Conservation (phyloP, 2,113 vertebrate genomes). For the Emydura subglobosa region DNA sequence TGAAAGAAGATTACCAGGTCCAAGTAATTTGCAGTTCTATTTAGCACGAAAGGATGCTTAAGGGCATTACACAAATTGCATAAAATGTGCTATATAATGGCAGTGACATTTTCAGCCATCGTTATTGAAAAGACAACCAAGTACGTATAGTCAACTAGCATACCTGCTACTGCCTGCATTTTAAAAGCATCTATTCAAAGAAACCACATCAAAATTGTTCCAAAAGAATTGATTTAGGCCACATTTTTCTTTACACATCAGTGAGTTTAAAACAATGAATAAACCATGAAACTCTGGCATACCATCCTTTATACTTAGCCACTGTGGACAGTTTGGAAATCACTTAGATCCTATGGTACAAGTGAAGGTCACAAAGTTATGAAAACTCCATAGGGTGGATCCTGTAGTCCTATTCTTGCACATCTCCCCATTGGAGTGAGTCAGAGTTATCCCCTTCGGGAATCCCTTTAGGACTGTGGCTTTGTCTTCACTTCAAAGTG, state of each 20-base stretch:
- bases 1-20: conserved; percentile 66
- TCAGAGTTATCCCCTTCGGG: accelerated
- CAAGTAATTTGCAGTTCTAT: conserved; percentile 72
- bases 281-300: conserved; percentile 7
- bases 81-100: conserved; percentile 60
- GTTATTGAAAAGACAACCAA: conserved; percentile 77
- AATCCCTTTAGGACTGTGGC: not conserved
- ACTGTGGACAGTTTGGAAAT: not conserved
- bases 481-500: accelerated
- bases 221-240: conserved; percentile 12
- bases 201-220: not conserved
- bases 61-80: conserved; percentile 70
- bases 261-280: not conserved
- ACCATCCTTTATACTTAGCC: not conserved
- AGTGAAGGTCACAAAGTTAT: not conserved
- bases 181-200: conserved; percentile 34
- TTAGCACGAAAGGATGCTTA: conserved; percentile 72
- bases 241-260: conserved; percentile 7
- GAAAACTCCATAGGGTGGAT: not conserved
- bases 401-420: not conserved
- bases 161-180: not conserved
- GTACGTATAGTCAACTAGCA: conserved; percentile 60
- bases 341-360: not conserved
- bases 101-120: conserved; percentile 78
- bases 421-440: not conserved